Evolutionary conservation across 2,888 invertebrate genomes (phyloP).

Genomic region (Beris morrisii): DNA sequence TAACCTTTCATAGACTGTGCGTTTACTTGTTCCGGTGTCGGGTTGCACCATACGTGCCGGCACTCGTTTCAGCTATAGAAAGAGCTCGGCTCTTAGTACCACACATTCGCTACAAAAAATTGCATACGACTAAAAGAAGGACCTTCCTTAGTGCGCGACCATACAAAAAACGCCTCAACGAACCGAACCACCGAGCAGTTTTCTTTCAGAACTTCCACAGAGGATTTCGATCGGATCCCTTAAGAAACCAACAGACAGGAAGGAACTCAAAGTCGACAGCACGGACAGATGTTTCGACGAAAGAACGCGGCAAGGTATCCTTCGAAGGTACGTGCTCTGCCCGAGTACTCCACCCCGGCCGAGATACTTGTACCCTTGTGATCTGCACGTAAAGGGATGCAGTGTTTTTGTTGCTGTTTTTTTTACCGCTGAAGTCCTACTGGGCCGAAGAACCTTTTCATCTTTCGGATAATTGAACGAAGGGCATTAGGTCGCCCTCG

Average conservation of each 20-base stretch:
- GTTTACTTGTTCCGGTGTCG: slow-evolving; percentile 43
- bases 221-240: slow-evolving; percentile 10
- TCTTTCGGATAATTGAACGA: background rate
- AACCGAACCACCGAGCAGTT: background rate
- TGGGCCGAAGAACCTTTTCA: too few species aligned
- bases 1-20: slow-evolving; percentile 40
- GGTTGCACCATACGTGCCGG: slow-evolving; percentile 42
- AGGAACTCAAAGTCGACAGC: slow-evolving; percentile 31
- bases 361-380: background rate
- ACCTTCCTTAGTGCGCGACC: too few species aligned
- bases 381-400: slow-evolving; percentile 14
- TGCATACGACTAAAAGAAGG: too few species aligned
- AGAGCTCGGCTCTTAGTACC: slow-evolving; percentile 3
- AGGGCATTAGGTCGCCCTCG: background rate
- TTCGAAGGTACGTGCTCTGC: slow-evolving; percentile 23
- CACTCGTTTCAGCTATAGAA: slow-evolving; percentile 32
- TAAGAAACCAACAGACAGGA: slow-evolving; percentile 24
- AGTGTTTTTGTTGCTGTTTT: too few species aligned
- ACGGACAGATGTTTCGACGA: slow-evolving; percentile 22
- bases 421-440: too few species aligned
- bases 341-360: background rate
- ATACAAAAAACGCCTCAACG: background rate
- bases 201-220: slow-evolving; percentile 10
- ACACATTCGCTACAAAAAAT: too few species aligned
- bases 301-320: slow-evolving; percentile 6